These are phyloP conservation scores for Cydia strobilella DNA, from an alignment of 1,140 invertebrate genomes.

Conservation along the genomic window DNA sequence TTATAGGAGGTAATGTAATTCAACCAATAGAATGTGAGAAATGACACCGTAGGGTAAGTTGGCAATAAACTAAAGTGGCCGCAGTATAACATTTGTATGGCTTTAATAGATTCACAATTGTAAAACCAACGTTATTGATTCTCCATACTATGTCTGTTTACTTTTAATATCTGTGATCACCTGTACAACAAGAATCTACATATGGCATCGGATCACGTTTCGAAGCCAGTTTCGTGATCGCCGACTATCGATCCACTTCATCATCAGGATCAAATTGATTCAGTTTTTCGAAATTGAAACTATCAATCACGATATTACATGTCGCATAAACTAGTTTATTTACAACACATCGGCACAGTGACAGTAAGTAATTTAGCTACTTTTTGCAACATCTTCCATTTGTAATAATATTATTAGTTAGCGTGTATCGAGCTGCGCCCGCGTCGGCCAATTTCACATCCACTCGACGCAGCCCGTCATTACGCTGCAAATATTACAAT, in stretches of 20 bases:
- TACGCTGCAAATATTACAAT: conserved; percentile 33
- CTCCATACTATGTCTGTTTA: not conserved
- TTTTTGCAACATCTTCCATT: conserved; percentile 31
- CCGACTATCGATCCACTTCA: not conserved
- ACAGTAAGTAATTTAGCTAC: conserved; percentile 30
- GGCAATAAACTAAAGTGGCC: not conserved
- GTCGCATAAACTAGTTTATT: conserved; percentile 15
- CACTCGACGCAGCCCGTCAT: conserved; percentile 30
- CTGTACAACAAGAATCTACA: not conserved
- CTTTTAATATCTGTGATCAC: not conserved
- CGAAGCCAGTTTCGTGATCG: not conserved
- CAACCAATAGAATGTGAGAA: not conserved
- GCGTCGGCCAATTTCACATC: conserved; percentile 45
- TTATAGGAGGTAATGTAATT: not conserved
- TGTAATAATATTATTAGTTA: conserved; percentile 34
- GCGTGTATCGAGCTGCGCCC: conserved; percentile 27
- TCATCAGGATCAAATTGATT: not conserved
- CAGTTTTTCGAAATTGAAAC: conserved; percentile 14
- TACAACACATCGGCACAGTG: conserved; percentile 13
- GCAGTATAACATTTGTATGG: not conserved
- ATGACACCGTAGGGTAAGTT: not conserved
- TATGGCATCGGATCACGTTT: not conserved
- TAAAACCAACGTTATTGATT: not conserved
- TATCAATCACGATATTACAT: conserved; percentile 17
- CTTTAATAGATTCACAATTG: not conserved